These are phyloP conservation scores for Uromys caudimaculatus DNA, from an alignment of 2,797 vertebrate species.

Conservation along the genomic window DNA sequence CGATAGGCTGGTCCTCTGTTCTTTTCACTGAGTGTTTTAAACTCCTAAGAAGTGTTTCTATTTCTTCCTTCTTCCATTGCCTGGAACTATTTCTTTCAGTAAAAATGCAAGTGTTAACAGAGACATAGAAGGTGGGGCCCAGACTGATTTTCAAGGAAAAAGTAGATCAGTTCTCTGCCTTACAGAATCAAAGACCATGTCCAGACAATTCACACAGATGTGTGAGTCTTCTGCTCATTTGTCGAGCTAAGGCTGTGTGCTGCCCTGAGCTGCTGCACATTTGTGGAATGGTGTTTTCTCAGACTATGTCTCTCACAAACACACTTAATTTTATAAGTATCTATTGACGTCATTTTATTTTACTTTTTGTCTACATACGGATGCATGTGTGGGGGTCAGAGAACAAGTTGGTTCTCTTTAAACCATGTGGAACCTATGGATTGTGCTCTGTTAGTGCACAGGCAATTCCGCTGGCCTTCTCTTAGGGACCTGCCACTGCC, in stretches of 20 bases:
- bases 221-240: not conserved
- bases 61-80: not conserved
- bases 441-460: not conserved
- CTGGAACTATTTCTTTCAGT: not conserved
- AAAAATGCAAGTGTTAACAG: not conserved
- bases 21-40: not conserved
- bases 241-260: not conserved
- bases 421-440: not conserved
- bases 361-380: not conserved
- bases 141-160: not conserved
- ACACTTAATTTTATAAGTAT: not conserved
- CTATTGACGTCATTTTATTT: not conserved
- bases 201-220: not conserved
- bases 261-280: not conserved
- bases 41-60: not conserved
- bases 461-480: not conserved
- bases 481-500: not conserved
- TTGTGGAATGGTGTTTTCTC: not conserved
- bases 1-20: not conserved
- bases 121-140: not conserved
- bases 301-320: not conserved
- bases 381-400: not conserved
- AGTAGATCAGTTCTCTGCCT: not conserved
- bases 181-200: not conserved
- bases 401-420: not conserved